These are phyloP conservation scores for Thereuonema tuberculata DNA, from an alignment of 1,140 invertebrate species.

Conservation along the genomic window DNA sequence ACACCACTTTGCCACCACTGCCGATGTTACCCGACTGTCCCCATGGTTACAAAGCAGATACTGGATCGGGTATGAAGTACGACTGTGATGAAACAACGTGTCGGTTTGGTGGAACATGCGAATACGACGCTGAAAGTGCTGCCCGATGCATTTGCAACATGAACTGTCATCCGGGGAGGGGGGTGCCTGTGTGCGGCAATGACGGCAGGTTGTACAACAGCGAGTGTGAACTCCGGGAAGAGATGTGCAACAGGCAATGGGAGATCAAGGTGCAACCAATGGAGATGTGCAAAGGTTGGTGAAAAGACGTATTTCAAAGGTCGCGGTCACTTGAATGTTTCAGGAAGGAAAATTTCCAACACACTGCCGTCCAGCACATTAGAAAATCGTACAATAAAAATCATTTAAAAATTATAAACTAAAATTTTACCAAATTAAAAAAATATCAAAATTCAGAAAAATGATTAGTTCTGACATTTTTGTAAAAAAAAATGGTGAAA, in stretches of 20 bases:
- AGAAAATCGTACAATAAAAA: too few relatives aligned
- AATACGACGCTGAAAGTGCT: slow-evolving; percentile 49
- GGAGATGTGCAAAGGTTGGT: slow-evolving; percentile 62
- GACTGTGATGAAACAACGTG: slow-evolving; percentile 65
- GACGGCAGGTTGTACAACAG: slow-evolving; percentile 66
- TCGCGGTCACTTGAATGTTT: too few relatives aligned
- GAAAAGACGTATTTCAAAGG: background rate
- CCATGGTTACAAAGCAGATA: background rate
- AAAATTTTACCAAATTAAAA: too few relatives aligned
- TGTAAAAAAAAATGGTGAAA: too few relatives aligned
- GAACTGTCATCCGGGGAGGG: slow-evolving; percentile 28
- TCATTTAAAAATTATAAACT: too few relatives aligned
- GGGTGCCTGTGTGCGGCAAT: slow-evolving; percentile 57
- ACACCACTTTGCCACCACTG: background rate
- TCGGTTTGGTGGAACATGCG: slow-evolving; percentile 67
- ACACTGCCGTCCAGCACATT: too few relatives aligned
- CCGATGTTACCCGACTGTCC: too few relatives aligned
- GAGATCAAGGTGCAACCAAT: slow-evolving; percentile 60
- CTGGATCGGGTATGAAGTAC: slow-evolving; percentile 16
- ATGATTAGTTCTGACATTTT: too few relatives aligned
- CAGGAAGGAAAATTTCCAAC: too few relatives aligned
- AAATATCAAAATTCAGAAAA: too few relatives aligned
- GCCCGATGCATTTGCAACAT: slow-evolving; percentile 30
- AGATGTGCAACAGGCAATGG: slow-evolving; percentile 66
- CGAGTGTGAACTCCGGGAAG: slow-evolving; percentile 70